Conservation (phyloP, 2,888 invertebrate species). For the Leptinotarsa juncta region DNA sequence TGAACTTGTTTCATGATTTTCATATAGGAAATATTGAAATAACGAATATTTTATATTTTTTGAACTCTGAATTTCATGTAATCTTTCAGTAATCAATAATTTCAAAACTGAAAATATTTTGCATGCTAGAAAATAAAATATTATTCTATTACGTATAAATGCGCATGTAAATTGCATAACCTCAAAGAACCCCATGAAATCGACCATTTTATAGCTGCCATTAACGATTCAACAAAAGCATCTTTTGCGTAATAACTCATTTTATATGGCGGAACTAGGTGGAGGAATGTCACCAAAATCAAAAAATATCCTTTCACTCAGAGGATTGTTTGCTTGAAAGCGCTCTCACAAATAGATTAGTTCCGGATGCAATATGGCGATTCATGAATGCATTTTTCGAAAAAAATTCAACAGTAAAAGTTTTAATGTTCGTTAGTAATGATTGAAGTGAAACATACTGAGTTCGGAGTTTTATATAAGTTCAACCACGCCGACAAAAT, state of each 20-base stretch:
- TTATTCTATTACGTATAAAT: slow-evolving; percentile 7
- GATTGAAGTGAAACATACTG: no score
- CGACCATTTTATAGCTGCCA: not conserved
- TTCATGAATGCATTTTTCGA: slow-evolving; percentile 2
- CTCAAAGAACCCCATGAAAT: not conserved
- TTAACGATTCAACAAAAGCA: slow-evolving; percentile 10
- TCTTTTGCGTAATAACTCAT: slow-evolving; percentile 9
- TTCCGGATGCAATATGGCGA: slow-evolving; percentile 7
- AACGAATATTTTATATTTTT: no score
- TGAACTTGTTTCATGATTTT: no score
- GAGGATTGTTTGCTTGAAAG: not conserved
- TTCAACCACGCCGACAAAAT: no score
- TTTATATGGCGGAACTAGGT: not conserved
- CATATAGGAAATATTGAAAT: no score
- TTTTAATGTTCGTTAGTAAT: no score
- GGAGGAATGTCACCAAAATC: slow-evolving; percentile 7
- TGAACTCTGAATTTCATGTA: no score
- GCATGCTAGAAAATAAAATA: no score
- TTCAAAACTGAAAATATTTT: not conserved
- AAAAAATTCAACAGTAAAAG: slow-evolving; percentile 7
- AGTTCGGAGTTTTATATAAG: no score
- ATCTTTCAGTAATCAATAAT: not conserved
- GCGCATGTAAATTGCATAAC: not conserved
- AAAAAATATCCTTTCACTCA: slow-evolving; percentile 6
- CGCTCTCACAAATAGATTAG: slow-evolving; percentile 8